Conservation (phyloP, 2,113 vertebrate genomes). For the Pachyramphus minor region DNA sequence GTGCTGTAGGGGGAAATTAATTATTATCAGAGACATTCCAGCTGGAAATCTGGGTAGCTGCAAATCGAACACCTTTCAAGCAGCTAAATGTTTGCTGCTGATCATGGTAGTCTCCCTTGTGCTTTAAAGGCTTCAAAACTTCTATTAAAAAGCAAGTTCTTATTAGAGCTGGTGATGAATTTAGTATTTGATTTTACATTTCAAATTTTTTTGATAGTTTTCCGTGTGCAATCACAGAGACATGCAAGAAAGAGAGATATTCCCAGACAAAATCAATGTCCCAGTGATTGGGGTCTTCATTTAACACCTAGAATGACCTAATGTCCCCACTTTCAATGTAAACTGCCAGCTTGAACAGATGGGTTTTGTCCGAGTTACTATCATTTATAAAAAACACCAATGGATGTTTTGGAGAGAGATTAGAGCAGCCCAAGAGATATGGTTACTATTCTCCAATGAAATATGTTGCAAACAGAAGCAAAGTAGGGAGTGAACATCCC, state of each 20-base stretch:
- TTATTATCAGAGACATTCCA: conserved; percentile 46
- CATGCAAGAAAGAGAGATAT: neutral
- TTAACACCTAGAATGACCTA: neutral
- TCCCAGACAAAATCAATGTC: neutral
- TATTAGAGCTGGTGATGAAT: neutral
- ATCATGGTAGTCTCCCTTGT: neutral
- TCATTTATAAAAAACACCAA: neutral
- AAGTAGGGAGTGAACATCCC: neutral
- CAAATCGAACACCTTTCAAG: conserved; percentile 10
- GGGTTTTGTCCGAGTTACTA: neutral
- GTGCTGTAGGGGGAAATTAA: conserved; percentile 43
- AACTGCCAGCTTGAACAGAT: neutral
- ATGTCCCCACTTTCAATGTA: neutral
- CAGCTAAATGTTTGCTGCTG: conserved; percentile 7
- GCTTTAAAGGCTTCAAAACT: neutral
- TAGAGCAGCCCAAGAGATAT: neutral
- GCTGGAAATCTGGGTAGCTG: conserved; percentile 31
- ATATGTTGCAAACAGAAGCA: neutral
- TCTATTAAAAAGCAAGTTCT: neutral
- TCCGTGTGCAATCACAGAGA: neutral
- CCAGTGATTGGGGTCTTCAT: neutral
- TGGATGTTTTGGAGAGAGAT: neutral
- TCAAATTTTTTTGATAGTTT: neutral
- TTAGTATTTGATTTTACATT: neutral
- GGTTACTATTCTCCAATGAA: neutral